Evolutionary conservation across 2,888 invertebrate genomes (phyloP).

Genomic region (Acleris laterana): DNA sequence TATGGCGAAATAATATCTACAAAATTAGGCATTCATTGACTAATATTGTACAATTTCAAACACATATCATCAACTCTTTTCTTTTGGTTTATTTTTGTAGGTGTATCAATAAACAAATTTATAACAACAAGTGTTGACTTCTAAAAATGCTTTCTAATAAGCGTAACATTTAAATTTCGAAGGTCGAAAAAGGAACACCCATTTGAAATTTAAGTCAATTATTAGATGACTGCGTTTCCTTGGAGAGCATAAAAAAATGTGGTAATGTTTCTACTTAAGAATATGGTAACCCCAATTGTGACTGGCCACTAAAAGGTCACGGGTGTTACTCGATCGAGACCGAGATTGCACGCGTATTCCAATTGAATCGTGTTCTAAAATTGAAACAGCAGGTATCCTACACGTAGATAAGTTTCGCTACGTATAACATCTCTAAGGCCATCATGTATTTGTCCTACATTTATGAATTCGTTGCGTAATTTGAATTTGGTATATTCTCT

Average conservation of each 20-base stretch:
- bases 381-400: conserved; percentile 79
- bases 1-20: conserved; percentile 26
- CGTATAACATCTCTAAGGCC: conserved; percentile 61
- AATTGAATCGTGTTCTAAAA: conserved; percentile 71
- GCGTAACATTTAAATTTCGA: too few species aligned
- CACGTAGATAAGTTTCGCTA: conserved; percentile 49
- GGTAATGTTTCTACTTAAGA: conserved; percentile 16
- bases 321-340: conserved; percentile 71
- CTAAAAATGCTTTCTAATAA: too few species aligned
- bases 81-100: too few species aligned
- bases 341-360: conserved; percentile 58
- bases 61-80: too few species aligned
- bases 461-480: conserved; percentile 52
- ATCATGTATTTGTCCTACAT: conserved; percentile 63
- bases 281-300: conserved; percentile 32
- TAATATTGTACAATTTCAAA: too few species aligned
- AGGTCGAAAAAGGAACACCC: neutral
- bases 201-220: neutral
- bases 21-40: neutral
- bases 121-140: too few species aligned
- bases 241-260: neutral
- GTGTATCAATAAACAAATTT: too few species aligned
- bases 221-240: neutral
- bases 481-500: neutral
- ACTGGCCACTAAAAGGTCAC: conserved; percentile 66